Evolutionary conservation across 64 coral and sea anemone genomes (phyloP), one percentile per base, ranked within the genome.

Genomic region (Pocillopora verrucosa): DNA sequence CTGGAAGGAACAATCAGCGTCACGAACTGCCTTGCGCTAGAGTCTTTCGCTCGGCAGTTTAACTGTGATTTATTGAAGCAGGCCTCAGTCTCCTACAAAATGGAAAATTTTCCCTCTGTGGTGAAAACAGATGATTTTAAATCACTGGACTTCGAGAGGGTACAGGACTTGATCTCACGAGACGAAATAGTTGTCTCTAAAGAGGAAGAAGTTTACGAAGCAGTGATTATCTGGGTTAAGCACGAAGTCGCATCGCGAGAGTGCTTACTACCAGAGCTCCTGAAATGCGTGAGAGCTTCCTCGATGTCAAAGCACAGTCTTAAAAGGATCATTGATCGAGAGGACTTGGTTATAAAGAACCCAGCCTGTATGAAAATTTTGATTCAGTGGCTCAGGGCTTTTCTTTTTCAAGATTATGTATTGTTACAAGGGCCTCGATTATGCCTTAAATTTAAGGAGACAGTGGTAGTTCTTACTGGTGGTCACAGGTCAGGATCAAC

Each of bases 161-260:
- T 87, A 10, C 58, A 34, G 30, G 84, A 74, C 15, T 56, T 87
- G 24, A 74, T 87, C 59, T 87, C 84, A 11, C 84, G 84, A 22
- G 84, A 87, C 73, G 84, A 87, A 6, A 35, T 87, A 26, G 62
- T 87, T 1, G 84, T 87, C 11, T 59, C 65, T 14, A 59, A 26
- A 74, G 84, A 87, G 26, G 84, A 87, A 74, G 65, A 87, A 19
- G 84, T 87, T 74, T 87, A 87, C 34, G 84, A 87, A 60, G 84
- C 68, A 56, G 56, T 87, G 16, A 87, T 87, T 17, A 13, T 75
- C 82, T 94, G 92, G 88, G 65, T 94, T 0, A 90, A 94, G 16
- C 74, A 87, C 68, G 92, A 94, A 61, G 34, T 75, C 2, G 58
- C 83, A 85, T 64, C 59, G 38, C 75, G 92, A 63, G 81, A 85